Evolutionary conservation across 2,797 vertebrate species (phyloP).

Genomic region (Gadopsis marmoratus): DNA sequence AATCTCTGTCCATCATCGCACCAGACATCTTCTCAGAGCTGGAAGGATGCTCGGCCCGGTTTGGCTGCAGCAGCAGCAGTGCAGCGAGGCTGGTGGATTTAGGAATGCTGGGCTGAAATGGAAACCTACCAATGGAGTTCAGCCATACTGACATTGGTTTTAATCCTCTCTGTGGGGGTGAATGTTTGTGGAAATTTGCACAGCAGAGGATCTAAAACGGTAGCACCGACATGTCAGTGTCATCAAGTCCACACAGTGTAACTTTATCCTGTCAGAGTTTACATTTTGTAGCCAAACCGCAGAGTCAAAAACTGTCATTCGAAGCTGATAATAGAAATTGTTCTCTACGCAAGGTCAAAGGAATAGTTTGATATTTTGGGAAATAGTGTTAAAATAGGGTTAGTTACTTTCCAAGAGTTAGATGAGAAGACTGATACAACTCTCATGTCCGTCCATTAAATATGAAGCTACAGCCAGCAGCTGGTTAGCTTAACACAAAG

Average conservation of each 20-base stretch:
- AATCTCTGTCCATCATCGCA: not conserved
- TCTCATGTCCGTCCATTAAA: not conserved
- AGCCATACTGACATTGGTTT: slow-evolving; percentile 12
- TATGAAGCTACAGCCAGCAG: not conserved
- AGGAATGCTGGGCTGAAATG: slow-evolving; percentile 44
- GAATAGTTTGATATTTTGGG: not conserved
- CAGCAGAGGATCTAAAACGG: slow-evolving; percentile 30
- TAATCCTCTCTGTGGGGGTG: not conserved
- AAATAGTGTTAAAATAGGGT: not conserved
- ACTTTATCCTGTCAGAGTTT: slow-evolving; percentile 36
- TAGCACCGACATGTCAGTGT: slow-evolving; percentile 19
- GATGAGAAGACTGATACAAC: not conserved
- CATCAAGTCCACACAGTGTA: slow-evolving; percentile 18
- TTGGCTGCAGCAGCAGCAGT: not conserved
- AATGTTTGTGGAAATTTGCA: slow-evolving; percentile 33
- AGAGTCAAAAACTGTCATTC: slow-evolving; percentile 24
- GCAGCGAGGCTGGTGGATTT: slow-evolving; percentile 13
- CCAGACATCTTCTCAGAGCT: not conserved
- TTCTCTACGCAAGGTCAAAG: not conserved
- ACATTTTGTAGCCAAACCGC: slow-evolving; percentile 16
- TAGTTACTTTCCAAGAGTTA: not conserved
- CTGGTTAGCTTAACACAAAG: slow-evolving; percentile 1
- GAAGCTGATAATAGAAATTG: slow-evolving; percentile 8
- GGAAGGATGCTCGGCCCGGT: not conserved
- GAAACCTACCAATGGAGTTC: slow-evolving; percentile 42